Percentiles rank a stretch among this genome's conserved stretches.
phyloP scores from a whole-genome alignment of 1,140 invertebrate species.

The Listronotus oregonensis region DNA sequence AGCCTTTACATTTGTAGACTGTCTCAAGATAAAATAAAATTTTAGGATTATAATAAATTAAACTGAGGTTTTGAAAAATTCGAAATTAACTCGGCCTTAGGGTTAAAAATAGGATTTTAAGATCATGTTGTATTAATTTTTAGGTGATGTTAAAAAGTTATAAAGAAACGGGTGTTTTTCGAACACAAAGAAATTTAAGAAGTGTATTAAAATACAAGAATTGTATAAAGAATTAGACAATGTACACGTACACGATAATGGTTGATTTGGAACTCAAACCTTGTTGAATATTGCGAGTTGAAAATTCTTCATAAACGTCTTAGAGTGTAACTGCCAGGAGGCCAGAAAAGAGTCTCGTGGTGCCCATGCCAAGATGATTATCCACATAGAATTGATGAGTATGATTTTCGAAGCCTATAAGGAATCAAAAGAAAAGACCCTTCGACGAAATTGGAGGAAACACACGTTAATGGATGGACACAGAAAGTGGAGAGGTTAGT shows the following conservation, averaged over 20 bases:
- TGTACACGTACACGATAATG: slow-evolving; percentile 47
- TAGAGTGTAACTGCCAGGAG: slow-evolving; percentile 73
- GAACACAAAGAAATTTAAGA: slow-evolving; percentile 71
- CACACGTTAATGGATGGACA: slow-evolving; percentile 82
- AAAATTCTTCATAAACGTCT: slow-evolving; percentile 78
- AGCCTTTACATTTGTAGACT: too few species aligned
- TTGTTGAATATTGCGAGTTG: slow-evolving; percentile 83
- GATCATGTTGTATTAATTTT: too few species aligned
- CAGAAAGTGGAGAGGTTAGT: slow-evolving; percentile 75
- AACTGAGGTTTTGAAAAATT: too few species aligned
- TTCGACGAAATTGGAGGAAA: slow-evolving; percentile 92
- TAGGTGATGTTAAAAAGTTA: too few species aligned
- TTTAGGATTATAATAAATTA: too few species aligned
- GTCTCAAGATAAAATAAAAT: too few species aligned
- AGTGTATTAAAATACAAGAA: slow-evolving; percentile 65
- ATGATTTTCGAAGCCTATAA: slow-evolving; percentile 73
- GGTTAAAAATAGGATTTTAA: too few species aligned
- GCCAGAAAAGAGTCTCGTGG: slow-evolving; percentile 84
- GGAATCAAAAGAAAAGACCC: slow-evolving; percentile 71
- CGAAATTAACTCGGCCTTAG: too few species aligned
- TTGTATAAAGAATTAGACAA: slow-evolving; percentile 65
- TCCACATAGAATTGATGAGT: slow-evolving; percentile 76
- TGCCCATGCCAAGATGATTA: slow-evolving; percentile 87
- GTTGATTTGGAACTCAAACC: slow-evolving; percentile 83
- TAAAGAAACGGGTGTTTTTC: slow-evolving; percentile 81